phyloP scores from a whole-genome alignment of 2,113 vertebrate genomes.

The Isurus oxyrinchus region DNA sequence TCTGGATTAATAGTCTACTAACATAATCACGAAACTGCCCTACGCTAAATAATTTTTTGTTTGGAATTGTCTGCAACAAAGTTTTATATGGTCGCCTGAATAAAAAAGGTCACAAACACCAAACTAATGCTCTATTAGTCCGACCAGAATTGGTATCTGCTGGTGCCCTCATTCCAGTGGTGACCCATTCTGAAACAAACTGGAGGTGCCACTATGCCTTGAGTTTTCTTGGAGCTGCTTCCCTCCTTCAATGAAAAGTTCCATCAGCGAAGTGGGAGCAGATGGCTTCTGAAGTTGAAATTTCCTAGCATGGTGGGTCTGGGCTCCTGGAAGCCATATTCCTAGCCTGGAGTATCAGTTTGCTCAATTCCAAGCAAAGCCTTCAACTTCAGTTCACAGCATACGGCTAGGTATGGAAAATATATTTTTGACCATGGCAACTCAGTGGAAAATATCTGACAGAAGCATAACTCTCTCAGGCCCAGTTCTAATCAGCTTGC shows the following conservation, averaged over 20 bases:
- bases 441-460: not conserved
- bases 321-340: not conserved
- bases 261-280: not conserved
- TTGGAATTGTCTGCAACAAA: not conserved
- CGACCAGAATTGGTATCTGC: not conserved
- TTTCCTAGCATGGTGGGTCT: not conserved
- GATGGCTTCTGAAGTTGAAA: not conserved
- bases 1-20: too few species aligned
- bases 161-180: not conserved
- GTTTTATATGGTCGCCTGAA: not conserved
- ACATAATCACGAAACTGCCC: too few species aligned
- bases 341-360: not conserved
- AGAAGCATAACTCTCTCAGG: not conserved
- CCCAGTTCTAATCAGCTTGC: not conserved
- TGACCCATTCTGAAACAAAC: not conserved
- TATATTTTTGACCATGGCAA: not conserved
- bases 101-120: not conserved
- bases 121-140: not conserved
- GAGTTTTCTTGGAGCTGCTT: not conserved
- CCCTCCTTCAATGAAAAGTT: not conserved
- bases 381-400: not conserved
- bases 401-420: not conserved
- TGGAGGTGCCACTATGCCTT: not conserved
- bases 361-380: not conserved
- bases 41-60: not conserved